Evolutionary conservation across 1,140 invertebrate species (phyloP).

Genomic region (Meloidogyne exigua): DNA sequence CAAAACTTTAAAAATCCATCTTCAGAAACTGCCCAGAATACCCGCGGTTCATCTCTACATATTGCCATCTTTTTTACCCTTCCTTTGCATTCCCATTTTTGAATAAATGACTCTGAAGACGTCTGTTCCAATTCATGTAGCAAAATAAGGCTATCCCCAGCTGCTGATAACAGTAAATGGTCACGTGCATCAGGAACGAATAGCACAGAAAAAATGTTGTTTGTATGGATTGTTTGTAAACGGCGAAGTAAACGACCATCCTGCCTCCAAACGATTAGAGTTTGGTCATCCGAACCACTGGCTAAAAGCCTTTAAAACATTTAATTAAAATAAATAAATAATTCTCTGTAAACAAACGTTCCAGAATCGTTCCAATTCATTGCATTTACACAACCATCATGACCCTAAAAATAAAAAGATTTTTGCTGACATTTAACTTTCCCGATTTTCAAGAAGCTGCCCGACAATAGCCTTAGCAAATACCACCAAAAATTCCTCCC

Average conservation of each 20-base stretch:
- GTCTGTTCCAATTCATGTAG: slow-evolving; percentile 33
- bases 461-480: too few species aligned
- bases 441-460: too few species aligned
- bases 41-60: slow-evolving; percentile 13
- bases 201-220: slow-evolving; percentile 36
- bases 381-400: slow-evolving; percentile 35
- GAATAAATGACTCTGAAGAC: slow-evolving; percentile 12
- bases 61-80: slow-evolving; percentile 28
- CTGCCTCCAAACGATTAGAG: slow-evolving; percentile 31
- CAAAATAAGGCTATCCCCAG: slow-evolving; percentile 26
- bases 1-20: slow-evolving; percentile 34
- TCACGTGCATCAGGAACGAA: slow-evolving; percentile 21
- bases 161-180: slow-evolving; percentile 21
- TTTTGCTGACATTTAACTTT: too few species aligned
- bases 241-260: slow-evolving; percentile 21
- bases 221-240: slow-evolving; percentile 24
- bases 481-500: too few species aligned
- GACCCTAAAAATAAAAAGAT: slow-evolving; percentile 12
- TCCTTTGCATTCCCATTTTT: slow-evolving; percentile 30
- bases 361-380: slow-evolving; percentile 34
- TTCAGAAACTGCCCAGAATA: slow-evolving; percentile 37
- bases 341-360: slow-evolving; percentile 19
- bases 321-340: background rate
- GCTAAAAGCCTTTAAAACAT: slow-evolving; percentile 20
- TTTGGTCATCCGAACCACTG: slow-evolving; percentile 33